Evolutionary conservation across 2,113 vertebrate species (phyloP), one percentile per base, ranked within the genome.

Genomic region (Centropus bengalensis): DNA sequence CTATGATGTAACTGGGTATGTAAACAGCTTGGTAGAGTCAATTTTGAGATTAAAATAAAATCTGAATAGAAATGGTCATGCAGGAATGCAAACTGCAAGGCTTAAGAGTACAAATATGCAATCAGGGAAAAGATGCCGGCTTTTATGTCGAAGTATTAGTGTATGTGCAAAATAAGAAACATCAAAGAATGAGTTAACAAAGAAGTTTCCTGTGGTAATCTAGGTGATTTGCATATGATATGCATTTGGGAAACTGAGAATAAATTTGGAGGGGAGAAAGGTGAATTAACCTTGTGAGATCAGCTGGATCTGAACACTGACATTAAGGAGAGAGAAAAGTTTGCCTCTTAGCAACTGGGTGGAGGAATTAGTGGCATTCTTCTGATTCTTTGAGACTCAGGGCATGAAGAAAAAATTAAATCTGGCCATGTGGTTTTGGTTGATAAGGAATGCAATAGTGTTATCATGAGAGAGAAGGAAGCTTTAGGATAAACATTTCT

Each of bases 111-210:
- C 58, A 85, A 76, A 68, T 56, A 42, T 9, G 27, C 28, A 79
- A 33, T 59, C 67, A 79, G 8, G 45, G 28, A 0, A 0, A 86
- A 0, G 8, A 59, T 30, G 26, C 10, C 38, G 47, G 8, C 14
- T 91, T 91, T 86, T 78, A 33, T 58, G 30, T 54, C 30, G 81
- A 91, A 86, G 40, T 64, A n/a, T 42, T 89, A 69, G 30, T 40
- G 30, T 78, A 75, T 40, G 45, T 40, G 58, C 49, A 89, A 92
- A 83, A 47, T 40, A 56, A 92, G 59, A 70, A 84, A 32, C 13
- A 32, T 63, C 54, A 73, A 68, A 86, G 64, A 83, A 67, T 32
- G 51, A 17, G 14, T 84, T 91, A 76, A 36, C 32, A 67, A 52
- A 91, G 40, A 83, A 7, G 5, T 71, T 86, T 84, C 36, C 38